A percentile compares a stretch with the other conserved stretches of the same genome.
Evolutionary conservation across 1,140 invertebrate species (phyloP).

Genomic region (Cardiocondyla obscurior): DNA sequence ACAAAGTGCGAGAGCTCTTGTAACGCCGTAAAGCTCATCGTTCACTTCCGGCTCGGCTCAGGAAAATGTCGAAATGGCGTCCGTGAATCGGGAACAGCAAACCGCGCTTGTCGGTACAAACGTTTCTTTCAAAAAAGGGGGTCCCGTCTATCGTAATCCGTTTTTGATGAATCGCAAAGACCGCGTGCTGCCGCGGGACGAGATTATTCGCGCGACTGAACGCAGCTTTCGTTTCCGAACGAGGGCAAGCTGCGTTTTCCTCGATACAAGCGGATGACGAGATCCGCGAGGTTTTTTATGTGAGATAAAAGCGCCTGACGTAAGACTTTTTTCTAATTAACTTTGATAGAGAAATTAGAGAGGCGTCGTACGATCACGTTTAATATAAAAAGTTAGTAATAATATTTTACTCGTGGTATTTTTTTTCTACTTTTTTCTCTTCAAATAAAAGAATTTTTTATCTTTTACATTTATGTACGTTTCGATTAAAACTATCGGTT

Average conservation of each 20-base stretch:
- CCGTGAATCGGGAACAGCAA: background rate
- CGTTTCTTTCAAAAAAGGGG: background rate
- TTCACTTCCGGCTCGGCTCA: constrained; percentile 11
- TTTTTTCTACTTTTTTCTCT: background rate
- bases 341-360: background rate
- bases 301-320: background rate
- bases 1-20: background rate
- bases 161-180: constrained; percentile 32
- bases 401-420: background rate
- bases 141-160: constrained; percentile 2
- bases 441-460: background rate
- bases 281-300: background rate
- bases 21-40: constrained; percentile 12
- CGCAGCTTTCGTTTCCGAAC: background rate
- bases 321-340: background rate
- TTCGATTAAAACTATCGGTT: background rate
- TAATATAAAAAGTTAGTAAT: no score
- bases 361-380: no score
- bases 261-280: background rate
- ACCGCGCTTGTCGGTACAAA: background rate
- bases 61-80: constrained; percentile 12
- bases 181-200: background rate
- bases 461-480: no score
- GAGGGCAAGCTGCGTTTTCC: background rate
- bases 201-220: constrained; percentile 13